Conservation (phyloP, 2,113 vertebrate genomes). For the Psittacara wagleri region DNA sequence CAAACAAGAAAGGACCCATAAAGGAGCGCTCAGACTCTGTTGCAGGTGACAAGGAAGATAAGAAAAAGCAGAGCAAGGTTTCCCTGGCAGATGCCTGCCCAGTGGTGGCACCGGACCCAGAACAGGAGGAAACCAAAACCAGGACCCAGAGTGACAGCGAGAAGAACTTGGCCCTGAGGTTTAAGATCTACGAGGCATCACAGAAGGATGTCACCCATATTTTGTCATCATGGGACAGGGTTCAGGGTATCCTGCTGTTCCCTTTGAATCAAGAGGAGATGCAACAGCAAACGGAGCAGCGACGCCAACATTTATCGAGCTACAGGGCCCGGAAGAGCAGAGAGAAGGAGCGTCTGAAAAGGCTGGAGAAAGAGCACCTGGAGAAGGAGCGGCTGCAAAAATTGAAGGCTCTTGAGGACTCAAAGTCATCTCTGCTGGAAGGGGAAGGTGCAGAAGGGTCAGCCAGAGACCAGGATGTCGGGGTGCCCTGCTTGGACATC, state of each 20-base stretch:
- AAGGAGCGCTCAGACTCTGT: slow-evolving; percentile 31
- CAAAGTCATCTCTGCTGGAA: not conserved
- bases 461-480: not conserved
- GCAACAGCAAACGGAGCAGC: slow-evolving; percentile 56
- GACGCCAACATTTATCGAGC: slow-evolving; percentile 55
- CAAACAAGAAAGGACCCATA: slow-evolving; percentile 43
- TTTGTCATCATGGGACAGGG: slow-evolving; percentile 83
- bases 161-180: slow-evolving; percentile 68
- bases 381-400: slow-evolving; percentile 63
- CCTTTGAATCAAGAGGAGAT: slow-evolving; percentile 40
- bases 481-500: slow-evolving; percentile 79
- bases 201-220: slow-evolving; percentile 69
- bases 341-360: slow-evolving; percentile 62
- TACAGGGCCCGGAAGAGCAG: slow-evolving; percentile 73
- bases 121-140: not conserved
- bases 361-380: slow-evolving; percentile 56
- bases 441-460: not conserved
- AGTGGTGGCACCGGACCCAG: not conserved
- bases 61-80: slow-evolving; percentile 37
- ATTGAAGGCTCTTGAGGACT: slow-evolving; percentile 33
- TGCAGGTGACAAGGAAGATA: slow-evolving; percentile 61
- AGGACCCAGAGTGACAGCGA: slow-evolving; percentile 44
- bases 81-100: not conserved
- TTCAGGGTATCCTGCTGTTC: slow-evolving; percentile 62
- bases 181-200: slow-evolving; percentile 75